A percentile compares a stretch with the other conserved stretches of the same genome.
Evolutionary conservation across 2,888 invertebrate species (phyloP).

Genomic region (Agrenia bidenticulata): DNA sequence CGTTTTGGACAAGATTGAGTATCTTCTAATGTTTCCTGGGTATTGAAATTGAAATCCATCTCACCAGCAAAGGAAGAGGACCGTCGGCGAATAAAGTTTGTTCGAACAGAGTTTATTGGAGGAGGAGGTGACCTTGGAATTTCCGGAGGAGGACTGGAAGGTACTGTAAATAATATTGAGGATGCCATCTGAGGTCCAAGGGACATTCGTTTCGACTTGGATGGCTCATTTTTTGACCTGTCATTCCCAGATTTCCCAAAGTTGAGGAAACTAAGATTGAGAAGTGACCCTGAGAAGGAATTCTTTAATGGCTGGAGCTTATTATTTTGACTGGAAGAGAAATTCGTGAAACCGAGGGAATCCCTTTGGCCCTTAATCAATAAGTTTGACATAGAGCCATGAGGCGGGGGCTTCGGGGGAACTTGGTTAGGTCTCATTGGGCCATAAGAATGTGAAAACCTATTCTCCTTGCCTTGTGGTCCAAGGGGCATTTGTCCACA

Average conservation of each 20-base stretch:
- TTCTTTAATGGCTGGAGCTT: constrained; percentile 15
- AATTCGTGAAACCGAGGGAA: neutral
- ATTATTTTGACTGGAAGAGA: neutral
- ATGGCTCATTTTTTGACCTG: neutral
- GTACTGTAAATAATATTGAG: neutral
- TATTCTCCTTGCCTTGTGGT: neutral
- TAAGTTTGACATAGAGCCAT: constrained; percentile 10
- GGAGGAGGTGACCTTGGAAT: neutral
- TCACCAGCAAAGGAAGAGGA: constrained; percentile 8
- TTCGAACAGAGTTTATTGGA: too few relatives aligned
- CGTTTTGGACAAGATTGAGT: neutral
- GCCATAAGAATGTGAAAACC: neutral
- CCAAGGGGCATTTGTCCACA: neutral
- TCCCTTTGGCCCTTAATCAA: neutral
- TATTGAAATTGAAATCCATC: neutral
- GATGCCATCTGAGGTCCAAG: neutral
- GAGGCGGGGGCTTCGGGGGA: neutral
- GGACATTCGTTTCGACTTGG: neutral
- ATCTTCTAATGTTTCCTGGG: neutral
- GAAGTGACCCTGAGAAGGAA: constrained; percentile 34
- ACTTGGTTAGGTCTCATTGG: neutral
- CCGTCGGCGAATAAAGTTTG: neutral
- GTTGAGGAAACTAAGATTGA: constrained; percentile 31
- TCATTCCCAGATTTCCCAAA: neutral
- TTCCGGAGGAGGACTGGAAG: neutral